These are phyloP conservation scores for Nephrotoma flavescens DNA, from an alignment of 2,888 invertebrate genomes.

Conservation along the genomic window DNA sequence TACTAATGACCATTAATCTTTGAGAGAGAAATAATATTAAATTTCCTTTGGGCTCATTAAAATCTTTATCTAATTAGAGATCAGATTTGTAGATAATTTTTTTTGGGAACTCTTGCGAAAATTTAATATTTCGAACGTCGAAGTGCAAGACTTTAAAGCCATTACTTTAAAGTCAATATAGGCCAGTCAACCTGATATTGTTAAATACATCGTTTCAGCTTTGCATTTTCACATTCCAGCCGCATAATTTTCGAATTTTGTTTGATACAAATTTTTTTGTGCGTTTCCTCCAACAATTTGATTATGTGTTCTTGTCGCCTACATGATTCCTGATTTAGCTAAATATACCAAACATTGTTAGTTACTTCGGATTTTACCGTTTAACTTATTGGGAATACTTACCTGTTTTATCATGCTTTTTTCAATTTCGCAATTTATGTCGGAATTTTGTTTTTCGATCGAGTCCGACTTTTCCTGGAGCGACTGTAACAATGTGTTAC, in stretches of 20 bases:
- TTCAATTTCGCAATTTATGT: conserved; percentile 18
- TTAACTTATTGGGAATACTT: conserved; percentile 16
- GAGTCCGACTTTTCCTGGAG: conserved; percentile 21
- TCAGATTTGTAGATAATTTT: too few species aligned
- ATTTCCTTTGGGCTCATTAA: too few species aligned
- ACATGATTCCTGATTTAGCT: too few species aligned
- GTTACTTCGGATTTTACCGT: not conserved
- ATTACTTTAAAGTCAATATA: too few species aligned
- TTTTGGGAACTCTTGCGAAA: too few species aligned
- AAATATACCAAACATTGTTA: too few species aligned
- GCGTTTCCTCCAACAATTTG: conserved; percentile 22
- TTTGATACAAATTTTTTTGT: conserved; percentile 18
- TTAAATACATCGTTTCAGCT: conserved; percentile 23
- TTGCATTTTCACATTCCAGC: conserved; percentile 19
- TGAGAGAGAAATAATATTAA: too few species aligned
- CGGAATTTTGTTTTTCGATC: conserved; percentile 17
- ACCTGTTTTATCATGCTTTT: conserved; percentile 16
- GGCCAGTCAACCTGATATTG: not conserved
- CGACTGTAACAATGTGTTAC: conserved; percentile 21
- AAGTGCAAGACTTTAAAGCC: too few species aligned
- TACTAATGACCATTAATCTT: too few species aligned
- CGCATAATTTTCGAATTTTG: conserved; percentile 22
- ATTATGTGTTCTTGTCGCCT: conserved; percentile 20
- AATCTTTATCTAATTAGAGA: too few species aligned
- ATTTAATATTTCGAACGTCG: too few species aligned